Conservation (phyloP, 2,797 vertebrate genomes). For the Rhynchotus rufescens region DNA sequence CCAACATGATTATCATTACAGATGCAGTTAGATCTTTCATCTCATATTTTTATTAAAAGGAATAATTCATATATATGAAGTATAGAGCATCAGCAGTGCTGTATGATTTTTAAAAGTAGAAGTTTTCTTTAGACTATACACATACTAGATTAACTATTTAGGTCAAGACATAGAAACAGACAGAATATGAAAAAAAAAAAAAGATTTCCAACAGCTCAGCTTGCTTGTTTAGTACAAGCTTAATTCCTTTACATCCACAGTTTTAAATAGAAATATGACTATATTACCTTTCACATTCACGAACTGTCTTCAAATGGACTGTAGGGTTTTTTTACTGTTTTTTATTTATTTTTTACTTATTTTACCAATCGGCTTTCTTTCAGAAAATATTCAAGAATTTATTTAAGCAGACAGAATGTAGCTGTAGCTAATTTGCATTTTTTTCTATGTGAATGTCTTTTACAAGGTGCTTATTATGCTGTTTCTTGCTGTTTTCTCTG, state of each 20-base stretch:
- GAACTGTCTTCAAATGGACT: not conserved
- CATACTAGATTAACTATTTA: not conserved
- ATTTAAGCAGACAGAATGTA: not conserved
- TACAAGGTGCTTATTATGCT: not conserved
- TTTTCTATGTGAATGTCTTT: not conserved
- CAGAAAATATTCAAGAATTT: not conserved
- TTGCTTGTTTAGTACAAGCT: not conserved
- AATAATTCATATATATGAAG: not conserved
- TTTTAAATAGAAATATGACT: not conserved
- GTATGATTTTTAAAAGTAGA: not conserved
- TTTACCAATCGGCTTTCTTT: not conserved
- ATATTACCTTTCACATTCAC: not conserved
- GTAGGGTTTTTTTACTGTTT: not conserved
- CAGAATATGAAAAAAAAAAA: not conserved
- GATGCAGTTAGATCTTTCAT: not conserved
- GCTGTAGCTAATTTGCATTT: not conserved
- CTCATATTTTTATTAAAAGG: not conserved
- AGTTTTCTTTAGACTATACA: not conserved
- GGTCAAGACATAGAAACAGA: not conserved
- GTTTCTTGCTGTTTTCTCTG: not conserved
- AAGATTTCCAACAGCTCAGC: not conserved
- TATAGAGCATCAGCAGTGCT: not conserved
- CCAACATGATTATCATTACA: not conserved
- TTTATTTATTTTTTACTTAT: not conserved
- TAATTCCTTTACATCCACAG: not conserved